Conservation (phyloP, 1,140 invertebrate species). For the Cyphomyrmex costatus region DNA sequence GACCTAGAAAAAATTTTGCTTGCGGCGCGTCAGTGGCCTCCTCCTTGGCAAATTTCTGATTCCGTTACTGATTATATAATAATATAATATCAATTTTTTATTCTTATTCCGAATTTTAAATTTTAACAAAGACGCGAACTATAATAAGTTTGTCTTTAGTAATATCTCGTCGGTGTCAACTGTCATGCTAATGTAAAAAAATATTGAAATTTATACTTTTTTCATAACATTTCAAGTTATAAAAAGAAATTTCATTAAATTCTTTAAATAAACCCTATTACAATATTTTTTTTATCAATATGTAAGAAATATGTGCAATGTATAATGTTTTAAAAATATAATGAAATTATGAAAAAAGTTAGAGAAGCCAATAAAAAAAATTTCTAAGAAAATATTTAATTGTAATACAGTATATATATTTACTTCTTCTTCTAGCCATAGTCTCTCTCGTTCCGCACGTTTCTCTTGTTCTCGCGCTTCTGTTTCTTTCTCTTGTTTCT, state of each 20-base stretch:
- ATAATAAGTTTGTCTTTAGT: too few species aligned
- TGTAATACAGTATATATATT: slow-evolving; percentile 10
- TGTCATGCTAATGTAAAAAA: background rate
- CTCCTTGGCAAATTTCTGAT: too few species aligned
- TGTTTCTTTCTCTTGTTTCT: slow-evolving; percentile 83
- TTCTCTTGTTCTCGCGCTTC: slow-evolving; percentile 85
- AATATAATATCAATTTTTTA: too few species aligned
- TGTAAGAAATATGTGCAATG: background rate
- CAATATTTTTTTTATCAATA: background rate
- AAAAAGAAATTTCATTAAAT: background rate
- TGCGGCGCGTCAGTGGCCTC: too few species aligned
- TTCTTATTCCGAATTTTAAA: too few species aligned
- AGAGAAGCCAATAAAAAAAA: background rate
- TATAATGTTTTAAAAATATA: background rate
- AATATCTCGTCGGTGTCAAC: too few species aligned
- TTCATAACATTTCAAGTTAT: background rate
- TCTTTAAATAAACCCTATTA: background rate
- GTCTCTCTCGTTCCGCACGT: slow-evolving; percentile 78
- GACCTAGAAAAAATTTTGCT: too few species aligned
- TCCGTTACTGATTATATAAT: too few species aligned
- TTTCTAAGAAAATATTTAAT: background rate
- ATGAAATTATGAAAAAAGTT: background rate
- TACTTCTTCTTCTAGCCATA: slow-evolving; percentile 85
- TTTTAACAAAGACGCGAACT: too few species aligned
- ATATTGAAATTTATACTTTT: background rate